Conservation (phyloP, 1,140 invertebrate genomes). For the Tyrophagus putrescentiae region DNA sequence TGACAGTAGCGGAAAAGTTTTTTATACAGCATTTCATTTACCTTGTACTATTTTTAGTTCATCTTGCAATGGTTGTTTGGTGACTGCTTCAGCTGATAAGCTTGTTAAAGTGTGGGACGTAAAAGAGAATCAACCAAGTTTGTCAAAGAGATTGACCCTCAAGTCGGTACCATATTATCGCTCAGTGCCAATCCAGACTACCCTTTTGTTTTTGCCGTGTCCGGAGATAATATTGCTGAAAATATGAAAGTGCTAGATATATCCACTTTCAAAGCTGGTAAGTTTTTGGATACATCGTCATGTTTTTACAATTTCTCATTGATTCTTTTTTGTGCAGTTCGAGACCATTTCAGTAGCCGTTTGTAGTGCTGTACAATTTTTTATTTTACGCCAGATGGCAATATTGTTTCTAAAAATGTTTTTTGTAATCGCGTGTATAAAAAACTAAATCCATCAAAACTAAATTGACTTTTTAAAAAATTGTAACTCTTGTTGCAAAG, state of each 20-base stretch:
- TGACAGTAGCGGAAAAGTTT: neutral
- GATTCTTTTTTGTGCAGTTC: neutral
- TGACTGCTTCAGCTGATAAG: constrained; percentile 55
- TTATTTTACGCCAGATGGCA: neutral
- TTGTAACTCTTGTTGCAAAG: no score
- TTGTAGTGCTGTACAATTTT: neutral
- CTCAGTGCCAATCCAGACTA: constrained; percentile 59
- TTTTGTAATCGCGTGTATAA: no score
- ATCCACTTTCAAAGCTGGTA: constrained; percentile 8
- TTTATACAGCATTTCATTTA: neutral
- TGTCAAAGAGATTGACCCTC: constrained; percentile 32
- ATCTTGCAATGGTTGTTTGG: constrained; percentile 52
- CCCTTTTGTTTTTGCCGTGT: constrained; percentile 57
- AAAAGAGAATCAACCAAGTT: constrained; percentile 31
- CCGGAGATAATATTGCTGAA: constrained; percentile 59
- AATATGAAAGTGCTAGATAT: constrained; percentile 62
- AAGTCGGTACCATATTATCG: constrained; percentile 38
- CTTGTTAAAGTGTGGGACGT: constrained; percentile 64
- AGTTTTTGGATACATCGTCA: no score
- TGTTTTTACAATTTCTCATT: no score
- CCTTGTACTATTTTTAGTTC: neutral
- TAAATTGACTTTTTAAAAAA: no score
- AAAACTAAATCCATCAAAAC: no score
- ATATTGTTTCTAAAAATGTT: no score
- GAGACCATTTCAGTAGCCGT: neutral